These are phyloP conservation scores for Forbesichthys papilliferus DNA, from an alignment of 2,113 vertebrate species.

Conservation along the genomic window DNA sequence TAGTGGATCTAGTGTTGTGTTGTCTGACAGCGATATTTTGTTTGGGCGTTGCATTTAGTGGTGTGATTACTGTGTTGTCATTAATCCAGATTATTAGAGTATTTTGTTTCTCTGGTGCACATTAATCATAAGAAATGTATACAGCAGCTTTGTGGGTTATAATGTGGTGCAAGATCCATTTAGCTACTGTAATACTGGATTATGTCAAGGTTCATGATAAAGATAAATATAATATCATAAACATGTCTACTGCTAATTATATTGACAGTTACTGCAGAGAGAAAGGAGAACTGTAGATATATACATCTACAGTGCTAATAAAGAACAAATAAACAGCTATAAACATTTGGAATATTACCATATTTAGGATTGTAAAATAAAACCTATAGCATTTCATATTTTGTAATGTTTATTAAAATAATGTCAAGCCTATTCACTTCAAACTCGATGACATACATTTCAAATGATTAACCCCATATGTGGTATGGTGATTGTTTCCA, in stretches of 20 bases:
- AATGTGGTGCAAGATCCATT: constrained; percentile 54
- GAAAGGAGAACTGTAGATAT: neutral
- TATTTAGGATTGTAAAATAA: too few relatives aligned
- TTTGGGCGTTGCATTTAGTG: constrained; percentile 61
- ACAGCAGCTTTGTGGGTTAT: constrained; percentile 20
- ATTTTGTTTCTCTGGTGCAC: constrained; percentile 52
- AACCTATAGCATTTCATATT: too few relatives aligned
- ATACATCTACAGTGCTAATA: too few relatives aligned
- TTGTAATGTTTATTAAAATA: too few relatives aligned
- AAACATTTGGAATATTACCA: too few relatives aligned
- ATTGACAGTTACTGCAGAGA: neutral
- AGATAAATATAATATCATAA: neutral
- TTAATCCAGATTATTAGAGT: constrained; percentile 65
- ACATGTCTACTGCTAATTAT: neutral
- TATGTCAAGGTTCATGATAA: neutral
- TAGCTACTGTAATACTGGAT: constrained; percentile 31
- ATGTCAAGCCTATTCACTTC: too few relatives aligned
- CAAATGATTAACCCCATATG: neutral
- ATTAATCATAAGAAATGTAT: constrained; percentile 51
- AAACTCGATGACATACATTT: too few relatives aligned
- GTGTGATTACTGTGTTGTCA: constrained; percentile 59
- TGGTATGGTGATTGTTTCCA: neutral
- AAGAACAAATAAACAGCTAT: too few relatives aligned
- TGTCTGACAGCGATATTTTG: constrained; percentile 67
- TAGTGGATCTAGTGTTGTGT: constrained; percentile 60